Base-by-base conservation (phyloP, 2,797 vertebrate species). In the Rhincodon typus region DNA sequence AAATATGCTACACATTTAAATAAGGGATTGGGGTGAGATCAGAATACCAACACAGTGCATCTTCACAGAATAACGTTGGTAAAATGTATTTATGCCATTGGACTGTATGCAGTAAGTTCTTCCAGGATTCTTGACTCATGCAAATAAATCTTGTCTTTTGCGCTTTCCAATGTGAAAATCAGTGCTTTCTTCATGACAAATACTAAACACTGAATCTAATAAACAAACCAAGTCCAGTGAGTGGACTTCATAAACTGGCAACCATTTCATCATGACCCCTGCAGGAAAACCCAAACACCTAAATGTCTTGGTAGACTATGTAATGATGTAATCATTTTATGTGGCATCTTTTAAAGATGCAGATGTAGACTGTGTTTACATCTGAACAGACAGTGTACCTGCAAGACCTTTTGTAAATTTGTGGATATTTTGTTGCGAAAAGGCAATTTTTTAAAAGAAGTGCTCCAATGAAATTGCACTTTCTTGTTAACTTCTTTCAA, bases 11-110 rank as follows among this genome's bases (percentile, higher is more conserved):
- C 12, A 42, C n/a, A 13, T 93, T n/a, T n/a, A 69, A 67, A n/a
- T 38, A 69, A 93, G n/a, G 57, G 62, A 66, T n/a, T 6, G 34
- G 7, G 62, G n/a, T 93, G 38, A 93, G 69, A 67, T 62, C 19
- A 42, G 90, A 93, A 93, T 38, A 93, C n/a, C 90, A 67, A 67
- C 62, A 69, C 62, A 93, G 90, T 69, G 62, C 90, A 69, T 93
- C 38, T 38, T 93, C 12, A 93, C 67, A 66, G 34, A 90, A 90
- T 34, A 90, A 34, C 53, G 42, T 69, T 42, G 90, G 19, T 93
- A 93, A 93, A 93, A 93, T 93, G 67, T 93, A 69, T 93, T 93
- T 38, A n/a, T 69, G 90, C 90, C 90, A 69, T 69, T 93, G 23
- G 66, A 42, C 90, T 93, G 90, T 67, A 62, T 69, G 90, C n/a